A percentile compares a stretch with the other conserved stretches of the same genome.
Evolutionary conservation across 2,888 invertebrate genomes (phyloP).

Genomic region (Drosophila mercatorum): DNA sequence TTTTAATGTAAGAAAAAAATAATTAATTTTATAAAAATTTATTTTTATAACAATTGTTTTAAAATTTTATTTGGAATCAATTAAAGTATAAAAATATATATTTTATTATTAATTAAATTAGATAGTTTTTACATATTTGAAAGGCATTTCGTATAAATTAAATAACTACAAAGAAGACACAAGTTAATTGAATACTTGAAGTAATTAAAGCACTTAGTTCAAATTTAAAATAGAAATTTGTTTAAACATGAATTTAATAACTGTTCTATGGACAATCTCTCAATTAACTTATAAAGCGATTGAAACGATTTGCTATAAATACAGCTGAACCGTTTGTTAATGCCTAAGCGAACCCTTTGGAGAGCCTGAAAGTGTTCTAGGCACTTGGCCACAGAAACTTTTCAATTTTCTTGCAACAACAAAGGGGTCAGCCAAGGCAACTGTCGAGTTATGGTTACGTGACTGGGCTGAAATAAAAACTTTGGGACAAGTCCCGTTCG

Average conservation of each 20-base stretch:
- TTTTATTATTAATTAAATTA: no score
- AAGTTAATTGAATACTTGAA: no score
- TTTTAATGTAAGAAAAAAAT: no score
- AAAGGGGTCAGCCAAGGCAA: conserved; percentile 36
- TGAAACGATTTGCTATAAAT: not conserved
- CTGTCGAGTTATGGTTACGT: conserved; percentile 64
- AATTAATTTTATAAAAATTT: no score
- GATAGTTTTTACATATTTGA: no score
- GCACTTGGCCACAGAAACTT: conserved; percentile 50
- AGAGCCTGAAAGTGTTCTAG: conserved; percentile 23
- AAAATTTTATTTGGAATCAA: no score
- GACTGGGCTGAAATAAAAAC: conserved; percentile 48
- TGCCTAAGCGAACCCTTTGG: conserved; percentile 25
- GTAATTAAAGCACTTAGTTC: no score
- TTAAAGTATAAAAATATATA: no score
- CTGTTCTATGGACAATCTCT: not conserved
- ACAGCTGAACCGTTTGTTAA: not conserved
- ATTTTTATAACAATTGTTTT: no score
- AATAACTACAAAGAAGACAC: no score
- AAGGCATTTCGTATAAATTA: no score
- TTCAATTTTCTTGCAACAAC: conserved; percentile 63
- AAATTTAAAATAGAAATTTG: no score
- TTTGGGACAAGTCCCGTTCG: conserved; percentile 55
- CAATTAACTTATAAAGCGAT: not conserved
- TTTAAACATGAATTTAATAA: not conserved